Percentiles rank a stretch among this genome's conserved stretches.
Evolutionary conservation across 2,888 invertebrate genomes (phyloP).

Genomic region (Nymphalis urticae): DNA sequence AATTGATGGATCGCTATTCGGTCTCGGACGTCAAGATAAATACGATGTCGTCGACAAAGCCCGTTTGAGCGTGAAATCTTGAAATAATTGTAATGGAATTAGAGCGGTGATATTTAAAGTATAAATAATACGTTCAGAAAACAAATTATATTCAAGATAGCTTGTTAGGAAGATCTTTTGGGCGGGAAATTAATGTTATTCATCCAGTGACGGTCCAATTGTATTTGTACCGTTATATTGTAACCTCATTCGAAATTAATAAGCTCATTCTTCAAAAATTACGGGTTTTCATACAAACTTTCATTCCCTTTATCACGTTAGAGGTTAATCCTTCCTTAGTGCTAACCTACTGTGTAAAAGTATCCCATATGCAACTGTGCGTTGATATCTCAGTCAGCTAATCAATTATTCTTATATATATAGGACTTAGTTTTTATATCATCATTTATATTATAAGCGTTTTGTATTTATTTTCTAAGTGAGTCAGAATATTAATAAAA

Average conservation of each 20-base stretch:
- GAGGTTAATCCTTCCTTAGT: too few relatives aligned
- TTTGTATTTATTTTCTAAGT: too few relatives aligned
- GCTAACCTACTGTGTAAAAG: too few relatives aligned
- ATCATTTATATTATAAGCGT: too few relatives aligned
- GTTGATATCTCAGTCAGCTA: too few relatives aligned
- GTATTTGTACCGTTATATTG: neutral
- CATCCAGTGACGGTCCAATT: neutral
- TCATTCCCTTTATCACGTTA: too few relatives aligned
- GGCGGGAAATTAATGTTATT: conserved; percentile 4
- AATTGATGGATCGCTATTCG: conserved; percentile 41
- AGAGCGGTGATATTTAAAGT: conserved; percentile 28
- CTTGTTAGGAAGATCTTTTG: neutral
- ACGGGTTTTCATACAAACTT: too few relatives aligned
- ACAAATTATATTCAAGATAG: conserved; percentile 15
- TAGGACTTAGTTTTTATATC: too few relatives aligned
- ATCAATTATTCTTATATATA: too few relatives aligned
- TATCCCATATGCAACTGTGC: too few relatives aligned
- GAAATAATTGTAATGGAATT: conserved; percentile 35
- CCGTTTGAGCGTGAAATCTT: conserved; percentile 28
- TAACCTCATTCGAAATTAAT: neutral
- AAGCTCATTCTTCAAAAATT: neutral
- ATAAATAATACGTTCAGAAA: conserved; percentile 18
- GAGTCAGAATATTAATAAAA: too few relatives aligned
- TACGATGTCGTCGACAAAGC: conserved; percentile 35
- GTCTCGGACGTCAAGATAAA: conserved; percentile 39